Evolutionary conservation across 2,113 vertebrate genomes (phyloP).

Genomic region (Montifringilla adamsi): DNA sequence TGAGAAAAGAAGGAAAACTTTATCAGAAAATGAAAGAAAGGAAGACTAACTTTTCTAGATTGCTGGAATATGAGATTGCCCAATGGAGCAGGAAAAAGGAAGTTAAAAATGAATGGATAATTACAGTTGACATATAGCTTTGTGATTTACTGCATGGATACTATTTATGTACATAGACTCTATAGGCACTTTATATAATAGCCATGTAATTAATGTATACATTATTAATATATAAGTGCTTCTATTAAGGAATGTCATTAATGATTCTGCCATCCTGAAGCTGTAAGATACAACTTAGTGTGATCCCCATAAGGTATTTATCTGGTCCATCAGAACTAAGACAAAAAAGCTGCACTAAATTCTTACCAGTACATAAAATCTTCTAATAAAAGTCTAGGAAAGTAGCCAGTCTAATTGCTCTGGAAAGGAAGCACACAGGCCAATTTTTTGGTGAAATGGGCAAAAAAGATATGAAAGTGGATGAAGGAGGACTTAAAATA

Average conservation of each 20-base stretch:
- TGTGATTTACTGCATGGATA: conserved; percentile 42
- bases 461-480: not conserved
- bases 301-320: not conserved
- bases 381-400: not conserved
- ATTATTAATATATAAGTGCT: conserved; percentile 60
- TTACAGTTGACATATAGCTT: conserved; percentile 47
- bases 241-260: conserved; percentile 54
- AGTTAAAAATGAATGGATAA: conserved; percentile 47
- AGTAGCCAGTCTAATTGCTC: not conserved
- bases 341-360: not conserved
- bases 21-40: not conserved
- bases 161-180: conserved; percentile 40
- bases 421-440: not conserved
- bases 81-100: not conserved
- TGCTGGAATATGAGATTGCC: not conserved
- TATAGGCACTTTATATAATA: conserved; percentile 65
- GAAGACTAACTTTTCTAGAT: not conserved
- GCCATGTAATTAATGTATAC: conserved; percentile 59
- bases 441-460: not conserved
- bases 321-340: not conserved
- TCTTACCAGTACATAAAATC: not conserved
- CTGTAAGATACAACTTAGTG: conserved; percentile 1
- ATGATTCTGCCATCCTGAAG: conserved; percentile 29
- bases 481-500: not conserved
- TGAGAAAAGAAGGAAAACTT: not conserved